Evolutionary conservation across 2,113 vertebrate genomes (phyloP), one percentile per base, ranked within the genome.

Genomic region (Bambusicola thoracicus): DNA sequence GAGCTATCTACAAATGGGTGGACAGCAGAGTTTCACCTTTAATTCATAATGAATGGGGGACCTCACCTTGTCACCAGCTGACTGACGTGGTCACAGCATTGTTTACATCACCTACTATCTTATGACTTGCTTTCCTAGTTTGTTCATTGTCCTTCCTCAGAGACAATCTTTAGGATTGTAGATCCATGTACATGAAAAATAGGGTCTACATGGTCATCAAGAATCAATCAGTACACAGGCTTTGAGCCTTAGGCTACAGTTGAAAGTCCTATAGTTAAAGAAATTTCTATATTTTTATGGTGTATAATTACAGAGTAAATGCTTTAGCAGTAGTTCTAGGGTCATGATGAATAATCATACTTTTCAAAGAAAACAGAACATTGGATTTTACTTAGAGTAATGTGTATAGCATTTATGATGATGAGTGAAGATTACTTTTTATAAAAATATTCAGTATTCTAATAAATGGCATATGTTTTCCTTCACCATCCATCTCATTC

Each of bases 351-450:
- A 6, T 63, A 58, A 58, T 51, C 40, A 36, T 17, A 27, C 6
- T 34, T 8, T 22, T 18, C 44, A 8, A 75, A 41, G 29, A 85
- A 63, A 75, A 51, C 2, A 63, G 17, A 75, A 68, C 38, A 34
- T 4, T 30, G 15, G 12, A 2, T 75, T 80, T 44, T 40, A 44
- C 8, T 80, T 63, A 59, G 0, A 0, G 48, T 30, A 58, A 63
- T 3, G 4, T 25, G 5, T 21, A 58, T 27, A 69, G 63, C 56
- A 51, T 18, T 40, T 69, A 44, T 56, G 21, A 44, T 56, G 21
- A 63, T 2, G 4, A 43, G 17, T 63, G 43, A 81, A 76, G 7
- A 30, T 38, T 40, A 44, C 12, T 5, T 59, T 59, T 46, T 40
- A 40, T 5, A 46, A 48, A 77, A 76, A 34, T 27, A 7, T 53